Evolutionary conservation across 1,140 invertebrate genomes (phyloP), one percentile per base, ranked within the genome.

Genomic region (Drosophila erecta): DNA sequence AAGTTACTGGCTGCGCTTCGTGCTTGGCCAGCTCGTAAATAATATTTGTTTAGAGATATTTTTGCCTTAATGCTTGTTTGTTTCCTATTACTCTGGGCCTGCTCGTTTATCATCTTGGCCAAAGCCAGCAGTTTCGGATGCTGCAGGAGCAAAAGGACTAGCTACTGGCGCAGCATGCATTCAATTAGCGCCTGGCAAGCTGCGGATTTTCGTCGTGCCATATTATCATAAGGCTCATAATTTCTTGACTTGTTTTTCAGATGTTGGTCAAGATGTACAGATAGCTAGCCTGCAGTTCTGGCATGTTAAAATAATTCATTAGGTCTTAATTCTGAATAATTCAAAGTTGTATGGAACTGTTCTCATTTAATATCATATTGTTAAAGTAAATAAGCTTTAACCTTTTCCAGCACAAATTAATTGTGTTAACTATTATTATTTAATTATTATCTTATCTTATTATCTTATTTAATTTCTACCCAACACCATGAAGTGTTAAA

Each of bases 1-100:
- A 86, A 76, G 46, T 61, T 40, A 38, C 44, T 56, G 55, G 41
- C 22, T 24, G 60, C 38, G 40, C 15, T 22, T 22, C 27, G 51
- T 27, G 15, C 53, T 35, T 46, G 27, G 55, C 47, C 54, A 55
- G 57, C 71, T 56, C 76, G 81, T 87, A 87, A 87, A 87, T 87
- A 79, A 72, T 79, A 72, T 89, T 87, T 87, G 84, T 69, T 87
- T 87, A 76, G 83, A 86, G 50, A 81, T 81, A 77, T 72, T 64
- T 76, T 79, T 76, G 62, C 58, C 62, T 70, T 87, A 86, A 86
- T 87, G 76, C 83, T 87, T 61, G 83, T 77, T 83, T 75, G 80
- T 71, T 83, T 78, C 65, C 79, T 81, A 83, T 75, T 83, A 74
- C 70, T 47, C 61, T 70, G 43, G 61, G 59, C 67, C 66, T 20